These are phyloP conservation scores for Sylvia borin DNA, from an alignment of 2,797 vertebrate genomes.

Conservation along the genomic window DNA sequence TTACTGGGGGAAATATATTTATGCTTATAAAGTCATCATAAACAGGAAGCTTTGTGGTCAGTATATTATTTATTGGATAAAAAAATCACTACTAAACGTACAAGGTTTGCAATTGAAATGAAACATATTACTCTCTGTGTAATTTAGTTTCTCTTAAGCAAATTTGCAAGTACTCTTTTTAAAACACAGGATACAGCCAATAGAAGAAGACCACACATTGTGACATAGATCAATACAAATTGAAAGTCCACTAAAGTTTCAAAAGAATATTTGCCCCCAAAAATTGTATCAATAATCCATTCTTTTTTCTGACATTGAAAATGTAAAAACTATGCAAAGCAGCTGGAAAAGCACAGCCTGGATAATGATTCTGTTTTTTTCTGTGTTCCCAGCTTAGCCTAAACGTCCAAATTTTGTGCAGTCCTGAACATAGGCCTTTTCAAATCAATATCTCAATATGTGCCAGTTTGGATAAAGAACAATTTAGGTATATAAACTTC, in stretches of 20 bases:
- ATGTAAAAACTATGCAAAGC: not conserved
- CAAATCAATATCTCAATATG: not conserved
- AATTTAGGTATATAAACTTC: not conserved
- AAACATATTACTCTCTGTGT: not conserved
- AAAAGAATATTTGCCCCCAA: not conserved
- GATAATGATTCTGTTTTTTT: not conserved
- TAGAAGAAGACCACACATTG: not conserved
- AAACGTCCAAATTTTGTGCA: not conserved
- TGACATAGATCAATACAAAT: not conserved
- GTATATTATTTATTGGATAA: not conserved
- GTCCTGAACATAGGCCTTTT: not conserved
- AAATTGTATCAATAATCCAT: not conserved
- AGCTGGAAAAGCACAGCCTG: not conserved
- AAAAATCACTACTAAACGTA: not conserved
- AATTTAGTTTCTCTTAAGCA: not conserved
- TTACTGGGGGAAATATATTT: not conserved
- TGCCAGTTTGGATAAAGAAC: not conserved
- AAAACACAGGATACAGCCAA: not conserved
- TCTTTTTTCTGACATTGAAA: not conserved
- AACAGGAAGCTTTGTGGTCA: not conserved
- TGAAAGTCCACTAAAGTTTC: slow-evolving; percentile 8
- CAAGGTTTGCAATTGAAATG: not conserved
- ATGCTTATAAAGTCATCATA: not conserved
- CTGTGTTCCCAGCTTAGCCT: not conserved
- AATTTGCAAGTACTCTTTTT: not conserved